Conservation (phyloP, 2,888 invertebrate genomes). For the Leptinotarsa haldemani region DNA sequence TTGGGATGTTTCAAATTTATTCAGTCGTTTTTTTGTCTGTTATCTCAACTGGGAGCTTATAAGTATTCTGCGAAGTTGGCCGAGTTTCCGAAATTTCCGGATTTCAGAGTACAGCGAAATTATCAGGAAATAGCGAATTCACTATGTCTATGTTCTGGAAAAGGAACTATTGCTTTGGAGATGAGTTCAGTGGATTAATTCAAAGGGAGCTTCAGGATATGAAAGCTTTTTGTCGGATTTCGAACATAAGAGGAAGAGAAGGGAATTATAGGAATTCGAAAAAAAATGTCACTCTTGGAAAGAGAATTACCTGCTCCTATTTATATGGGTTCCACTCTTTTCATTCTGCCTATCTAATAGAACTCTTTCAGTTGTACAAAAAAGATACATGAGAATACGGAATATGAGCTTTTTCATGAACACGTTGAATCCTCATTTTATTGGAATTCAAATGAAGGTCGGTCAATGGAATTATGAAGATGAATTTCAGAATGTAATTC, state of each 20-base stretch:
- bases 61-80: neutral
- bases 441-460: neutral
- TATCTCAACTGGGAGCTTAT: conserved; percentile 11
- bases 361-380: neutral
- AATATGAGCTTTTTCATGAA: neutral
- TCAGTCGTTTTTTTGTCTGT: conserved; percentile 17
- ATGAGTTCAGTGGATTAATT: neutral
- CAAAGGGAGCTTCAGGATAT: neutral
- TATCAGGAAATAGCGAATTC: neutral
- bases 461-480: too few relatives aligned
- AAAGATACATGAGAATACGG: neutral
- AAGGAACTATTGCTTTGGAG: neutral
- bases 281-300: neutral
- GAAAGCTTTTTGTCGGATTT: neutral
- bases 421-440: neutral
- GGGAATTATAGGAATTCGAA: neutral
- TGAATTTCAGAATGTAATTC: too few relatives aligned
- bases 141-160: neutral
- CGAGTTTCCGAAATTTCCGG: conserved; percentile 1
- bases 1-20: conserved; percentile 10
- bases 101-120: neutral
- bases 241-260: neutral
- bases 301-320: neutral
- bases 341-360: neutral
- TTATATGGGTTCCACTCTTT: neutral